phyloP scores from a whole-genome alignment of 2,888 invertebrate species.

The Phyllotreta striolata region DNA sequence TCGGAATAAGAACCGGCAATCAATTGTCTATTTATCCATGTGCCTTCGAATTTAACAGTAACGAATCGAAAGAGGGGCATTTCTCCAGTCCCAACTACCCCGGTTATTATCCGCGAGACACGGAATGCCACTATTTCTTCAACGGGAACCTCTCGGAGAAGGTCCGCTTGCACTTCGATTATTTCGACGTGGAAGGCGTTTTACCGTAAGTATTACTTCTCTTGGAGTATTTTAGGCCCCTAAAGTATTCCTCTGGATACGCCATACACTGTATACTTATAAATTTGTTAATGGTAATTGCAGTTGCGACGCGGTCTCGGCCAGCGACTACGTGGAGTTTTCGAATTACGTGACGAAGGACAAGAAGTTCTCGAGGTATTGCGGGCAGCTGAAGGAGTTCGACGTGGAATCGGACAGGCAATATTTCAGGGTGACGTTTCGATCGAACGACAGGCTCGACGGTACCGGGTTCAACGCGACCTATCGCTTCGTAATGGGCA shows the following conservation, averaged over 20 bases:
- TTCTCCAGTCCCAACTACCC: conserved; percentile 92
- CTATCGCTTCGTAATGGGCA: conserved; percentile 83
- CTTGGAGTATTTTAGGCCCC: too few species aligned
- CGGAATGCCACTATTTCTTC: conserved; percentile 92
- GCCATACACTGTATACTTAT: too few species aligned
- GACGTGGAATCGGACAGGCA: conserved; percentile 87
- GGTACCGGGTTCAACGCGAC: conserved; percentile 93
- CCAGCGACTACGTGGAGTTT: conserved; percentile 96
- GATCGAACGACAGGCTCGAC: conserved; percentile 92
- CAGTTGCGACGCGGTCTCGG: conserved; percentile 90
- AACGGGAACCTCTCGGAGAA: conserved; percentile 80
- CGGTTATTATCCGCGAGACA: conserved; percentile 87
- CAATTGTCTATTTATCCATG: conserved; percentile 82
- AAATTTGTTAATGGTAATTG: conserved; percentile 32
- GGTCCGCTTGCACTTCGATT: conserved; percentile 85
- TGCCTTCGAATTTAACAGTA: conserved; percentile 89
- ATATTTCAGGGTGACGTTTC: conserved; percentile 94
- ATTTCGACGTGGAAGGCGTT: conserved; percentile 95
- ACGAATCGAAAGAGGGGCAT: conserved; percentile 78
- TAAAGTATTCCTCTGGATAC: too few species aligned
- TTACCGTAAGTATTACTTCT: conserved; percentile 88
- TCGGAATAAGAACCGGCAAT: conserved; percentile 83
- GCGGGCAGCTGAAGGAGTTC: conserved; percentile 84
- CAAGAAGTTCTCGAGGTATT: conserved; percentile 87
- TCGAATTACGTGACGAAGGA: conserved; percentile 93